Evolutionary conservation across 1,140 invertebrate genomes (phyloP).

Genomic region (Agrilus planipennis): DNA sequence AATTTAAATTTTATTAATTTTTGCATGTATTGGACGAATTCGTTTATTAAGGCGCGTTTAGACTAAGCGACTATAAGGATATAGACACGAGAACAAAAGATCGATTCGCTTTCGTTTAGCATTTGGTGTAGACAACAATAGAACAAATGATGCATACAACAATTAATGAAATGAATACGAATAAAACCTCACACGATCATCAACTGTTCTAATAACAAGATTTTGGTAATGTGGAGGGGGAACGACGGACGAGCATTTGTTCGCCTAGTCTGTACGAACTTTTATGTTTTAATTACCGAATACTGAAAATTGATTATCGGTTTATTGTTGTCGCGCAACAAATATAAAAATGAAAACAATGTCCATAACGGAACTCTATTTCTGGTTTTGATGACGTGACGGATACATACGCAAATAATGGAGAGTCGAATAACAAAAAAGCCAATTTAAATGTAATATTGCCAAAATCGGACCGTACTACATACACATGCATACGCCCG

Average conservation of each 20-base stretch:
- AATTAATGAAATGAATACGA: too few relatives aligned
- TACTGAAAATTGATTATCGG: neutral
- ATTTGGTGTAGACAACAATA: too few relatives aligned
- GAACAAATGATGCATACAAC: too few relatives aligned
- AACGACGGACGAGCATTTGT: neutral
- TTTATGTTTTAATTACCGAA: neutral
- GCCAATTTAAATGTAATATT: neutral
- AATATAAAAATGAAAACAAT: neutral
- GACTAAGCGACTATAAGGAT: neutral
- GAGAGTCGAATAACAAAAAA: neutral
- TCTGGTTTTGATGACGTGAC: neutral
- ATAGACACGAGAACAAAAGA: constrained; percentile 2
- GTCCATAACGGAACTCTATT: neutral
- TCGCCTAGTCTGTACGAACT: neutral
- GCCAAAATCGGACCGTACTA: neutral
- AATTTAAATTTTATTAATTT: constrained; percentile 1
- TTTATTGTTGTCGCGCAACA: neutral
- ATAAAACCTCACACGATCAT: too few relatives aligned
- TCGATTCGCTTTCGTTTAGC: constrained; percentile 2
- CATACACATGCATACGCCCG: too few relatives aligned
- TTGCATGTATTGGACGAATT: neutral
- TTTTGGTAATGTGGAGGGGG: neutral
- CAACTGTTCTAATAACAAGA: too few relatives aligned
- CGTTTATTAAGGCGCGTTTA: neutral
- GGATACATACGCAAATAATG: neutral